Base-by-base conservation (phyloP, 2,797 vertebrate species). In the Mormyrops boulengeri region DNA sequence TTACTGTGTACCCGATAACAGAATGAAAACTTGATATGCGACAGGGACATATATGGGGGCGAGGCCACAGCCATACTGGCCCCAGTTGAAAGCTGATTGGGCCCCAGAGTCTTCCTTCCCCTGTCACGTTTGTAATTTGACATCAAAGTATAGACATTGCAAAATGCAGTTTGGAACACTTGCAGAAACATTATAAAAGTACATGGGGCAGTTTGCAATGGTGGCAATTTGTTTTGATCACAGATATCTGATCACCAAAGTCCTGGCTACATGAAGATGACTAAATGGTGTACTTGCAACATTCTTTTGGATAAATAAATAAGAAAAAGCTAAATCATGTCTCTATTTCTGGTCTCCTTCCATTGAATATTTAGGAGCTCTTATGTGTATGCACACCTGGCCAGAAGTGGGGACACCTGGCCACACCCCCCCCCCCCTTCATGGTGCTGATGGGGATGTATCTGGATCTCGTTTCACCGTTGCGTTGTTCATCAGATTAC, bases 1-100 rank as follows among this genome's bases (percentile, higher is more conserved):
- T 73, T 93, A 93, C 92, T 93, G 66, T 34, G 62, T 91, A 93
- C 92, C 90, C 93, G 92, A 94, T 93, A 92, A 84, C 92, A 94
- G 95, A 93, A 84, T 95, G 93, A 90, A 49, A 12, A 9, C 19
- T 52, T 11, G 6, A 41, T 80, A 17, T 86, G 60, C 2, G 6
- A 62, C 1, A 62, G 22, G 7, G 14, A n/a, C 66, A 38, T 30
- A 73, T 38, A 38, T 12, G 9, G 69, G 69, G 69, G 34, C 5
- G 34, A 22, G 26, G 62, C 11, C 26, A 69, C 62, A 69, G 26
- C 8, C 3, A 26, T 69, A 69, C 26, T 34, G 26, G 62, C 11
- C 11, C 26, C 26, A 34, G 26, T 12, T 73, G 66, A 73, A 73
- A 73, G 66, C 66, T 73, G 12, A 38, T 3, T 73, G 30, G 12